Percentiles rank a stretch among this genome's conserved stretches.
phyloP scores from a whole-genome alignment of 2,888 invertebrate species.

The Rhodophaea formosa region DNA sequence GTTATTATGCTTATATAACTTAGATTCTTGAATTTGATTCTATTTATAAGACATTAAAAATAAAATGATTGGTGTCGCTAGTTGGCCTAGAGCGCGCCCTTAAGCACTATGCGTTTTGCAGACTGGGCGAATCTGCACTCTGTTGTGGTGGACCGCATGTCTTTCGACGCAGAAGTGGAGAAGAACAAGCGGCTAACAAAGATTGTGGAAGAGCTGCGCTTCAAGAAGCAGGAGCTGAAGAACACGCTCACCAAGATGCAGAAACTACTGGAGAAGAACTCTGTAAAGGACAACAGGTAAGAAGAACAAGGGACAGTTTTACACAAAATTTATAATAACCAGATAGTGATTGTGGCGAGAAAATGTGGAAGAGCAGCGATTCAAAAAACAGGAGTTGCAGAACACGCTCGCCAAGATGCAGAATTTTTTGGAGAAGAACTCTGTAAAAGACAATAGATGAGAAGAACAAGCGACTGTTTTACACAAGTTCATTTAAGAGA shows the following conservation, averaged over 20 bases:
- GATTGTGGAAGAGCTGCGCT: constrained; percentile 69
- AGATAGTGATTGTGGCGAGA: too few relatives aligned
- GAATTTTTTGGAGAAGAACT: constrained; percentile 50
- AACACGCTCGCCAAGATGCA: constrained; percentile 58
- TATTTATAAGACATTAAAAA: too few relatives aligned
- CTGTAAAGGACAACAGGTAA: constrained; percentile 40
- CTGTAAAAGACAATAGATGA: constrained; percentile 47
- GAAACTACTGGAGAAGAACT: constrained; percentile 50
- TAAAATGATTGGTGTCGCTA: too few relatives aligned
- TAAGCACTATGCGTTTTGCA: constrained; percentile 27
- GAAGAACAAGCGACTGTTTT: constrained; percentile 69
- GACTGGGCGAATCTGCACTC: constrained; percentile 73
- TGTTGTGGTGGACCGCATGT: constrained; percentile 74
- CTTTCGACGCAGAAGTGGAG: constrained; percentile 69
- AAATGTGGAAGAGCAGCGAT: constrained; percentile 70
- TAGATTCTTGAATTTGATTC: too few relatives aligned
- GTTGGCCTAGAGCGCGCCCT: too few relatives aligned
- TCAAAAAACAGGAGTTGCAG: constrained; percentile 71
- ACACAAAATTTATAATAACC: too few relatives aligned
- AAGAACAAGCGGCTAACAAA: constrained; percentile 69
- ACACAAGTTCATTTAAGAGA: too few relatives aligned
- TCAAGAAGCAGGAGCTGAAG: constrained; percentile 71
- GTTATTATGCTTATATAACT: too few relatives aligned
- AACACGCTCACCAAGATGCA: constrained; percentile 58
- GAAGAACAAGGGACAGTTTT: too few relatives aligned